These are phyloP conservation scores for Brachyopa scutellaris DNA, from an alignment of 2,888 invertebrate species.

Conservation along the genomic window DNA sequence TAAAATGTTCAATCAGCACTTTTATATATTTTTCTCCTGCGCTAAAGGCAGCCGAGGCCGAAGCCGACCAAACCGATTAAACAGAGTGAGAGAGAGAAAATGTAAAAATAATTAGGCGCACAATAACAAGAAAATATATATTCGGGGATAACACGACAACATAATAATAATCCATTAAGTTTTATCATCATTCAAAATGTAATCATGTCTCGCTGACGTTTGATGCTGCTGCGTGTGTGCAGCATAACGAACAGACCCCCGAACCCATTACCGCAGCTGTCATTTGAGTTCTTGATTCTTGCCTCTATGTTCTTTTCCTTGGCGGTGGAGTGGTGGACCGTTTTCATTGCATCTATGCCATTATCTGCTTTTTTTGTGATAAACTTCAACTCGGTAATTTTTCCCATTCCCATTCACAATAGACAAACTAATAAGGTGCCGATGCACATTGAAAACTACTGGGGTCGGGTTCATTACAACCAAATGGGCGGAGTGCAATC, in stretches of 20 bases:
- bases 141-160: conserved; percentile 62
- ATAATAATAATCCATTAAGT: conserved; percentile 69
- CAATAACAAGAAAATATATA: conserved; percentile 24
- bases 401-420: conserved; percentile 7
- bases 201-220: conserved; percentile 54
- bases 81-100: conserved; percentile 36
- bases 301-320: background rate
- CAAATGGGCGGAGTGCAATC: conserved; percentile 38
- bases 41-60: background rate
- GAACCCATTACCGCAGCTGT: conserved; percentile 57
- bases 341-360: background rate
- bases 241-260: conserved; percentile 10
- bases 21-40: conserved; percentile 28
- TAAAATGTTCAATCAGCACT: conserved; percentile 66
- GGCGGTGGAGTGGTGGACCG: background rate
- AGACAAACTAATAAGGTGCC: conserved; percentile 44
- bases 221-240: conserved; percentile 9
- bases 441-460: too few species aligned
- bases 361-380: background rate
- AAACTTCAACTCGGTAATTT: too few species aligned
- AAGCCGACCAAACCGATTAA: too few species aligned
- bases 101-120: conserved; percentile 57
- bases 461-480: conserved; percentile 17
- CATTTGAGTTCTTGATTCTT: conserved; percentile 17
- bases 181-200: conserved; percentile 69